Evolutionary conservation across 2,113 vertebrate genomes (phyloP).

Genomic region (Dolichotis patagonum): DNA sequence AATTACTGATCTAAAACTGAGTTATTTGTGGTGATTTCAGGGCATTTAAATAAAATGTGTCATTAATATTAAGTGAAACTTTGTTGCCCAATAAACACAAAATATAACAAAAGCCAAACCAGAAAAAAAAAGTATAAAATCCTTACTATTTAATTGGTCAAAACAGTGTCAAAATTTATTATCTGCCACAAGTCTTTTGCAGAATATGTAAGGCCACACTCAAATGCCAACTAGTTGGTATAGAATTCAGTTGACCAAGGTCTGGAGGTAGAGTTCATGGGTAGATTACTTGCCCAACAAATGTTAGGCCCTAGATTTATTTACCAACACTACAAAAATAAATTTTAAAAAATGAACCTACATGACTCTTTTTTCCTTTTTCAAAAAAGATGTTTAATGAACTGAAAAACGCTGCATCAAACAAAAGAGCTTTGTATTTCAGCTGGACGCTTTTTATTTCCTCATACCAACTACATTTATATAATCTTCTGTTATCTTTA

Average conservation of each 20-base stretch:
- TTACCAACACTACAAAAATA: neutral
- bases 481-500: conserved; percentile 11
- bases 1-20: conserved; percentile 85
- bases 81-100: conserved; percentile 62
- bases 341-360: neutral
- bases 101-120: neutral
- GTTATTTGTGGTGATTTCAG: conserved; percentile 77
- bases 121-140: neutral
- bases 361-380: neutral
- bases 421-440: neutral
- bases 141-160: neutral
- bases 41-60: conserved; percentile 81
- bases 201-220: neutral
- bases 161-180: neutral
- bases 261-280: neutral
- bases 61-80: conserved; percentile 82
- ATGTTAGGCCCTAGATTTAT: neutral
- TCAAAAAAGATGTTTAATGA: neutral
- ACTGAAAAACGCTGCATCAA: neutral
- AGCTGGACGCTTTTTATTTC: neutral
- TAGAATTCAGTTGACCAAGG: neutral
- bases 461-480: neutral
- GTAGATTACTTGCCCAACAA: neutral
- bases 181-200: neutral
- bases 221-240: neutral